Conservation (phyloP, 2,888 invertebrate genomes). For the Callyntrura sp. region DNA sequence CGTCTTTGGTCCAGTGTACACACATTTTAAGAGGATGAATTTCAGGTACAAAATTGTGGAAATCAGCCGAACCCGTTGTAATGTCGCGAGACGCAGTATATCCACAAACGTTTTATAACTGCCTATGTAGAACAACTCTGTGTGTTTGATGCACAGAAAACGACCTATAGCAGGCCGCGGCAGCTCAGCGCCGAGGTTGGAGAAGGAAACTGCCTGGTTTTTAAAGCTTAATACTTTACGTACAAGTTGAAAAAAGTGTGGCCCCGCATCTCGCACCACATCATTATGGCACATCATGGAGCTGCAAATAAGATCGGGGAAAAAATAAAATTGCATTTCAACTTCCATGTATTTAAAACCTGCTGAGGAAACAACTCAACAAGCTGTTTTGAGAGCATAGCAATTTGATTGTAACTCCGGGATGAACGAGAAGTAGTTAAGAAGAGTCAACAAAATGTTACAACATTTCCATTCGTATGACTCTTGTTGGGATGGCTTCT, state of each 20-base stretch:
- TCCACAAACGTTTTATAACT: neutral
- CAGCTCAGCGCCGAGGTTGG: neutral
- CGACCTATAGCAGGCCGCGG: neutral
- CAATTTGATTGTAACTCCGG: neutral
- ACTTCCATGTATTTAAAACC: too few species aligned
- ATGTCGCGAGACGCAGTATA: conserved; percentile 30
- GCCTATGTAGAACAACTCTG: conserved; percentile 21
- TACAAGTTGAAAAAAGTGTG: conserved; percentile 2
- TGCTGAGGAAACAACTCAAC: neutral
- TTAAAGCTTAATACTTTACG: neutral
- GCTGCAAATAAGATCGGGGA: conserved; percentile 20
- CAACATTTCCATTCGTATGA: conserved; percentile 9
- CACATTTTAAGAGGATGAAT: neutral
- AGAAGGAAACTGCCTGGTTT: neutral
- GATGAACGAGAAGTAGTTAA: neutral
- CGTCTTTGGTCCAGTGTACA: neutral
- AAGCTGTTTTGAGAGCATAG: neutral
- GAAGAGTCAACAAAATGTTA: conserved; percentile 32
- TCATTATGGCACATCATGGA: conserved; percentile 22
- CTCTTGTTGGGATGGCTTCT: conserved; percentile 8
- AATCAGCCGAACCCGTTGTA: too few species aligned
- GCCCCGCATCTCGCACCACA: conserved; percentile 9
- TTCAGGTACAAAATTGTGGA: neutral
- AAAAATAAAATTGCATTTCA: neutral
- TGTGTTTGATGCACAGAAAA: conserved; percentile 17